Conservation (phyloP, 1,140 invertebrate genomes). For the Steinernema khuongi region DNA sequence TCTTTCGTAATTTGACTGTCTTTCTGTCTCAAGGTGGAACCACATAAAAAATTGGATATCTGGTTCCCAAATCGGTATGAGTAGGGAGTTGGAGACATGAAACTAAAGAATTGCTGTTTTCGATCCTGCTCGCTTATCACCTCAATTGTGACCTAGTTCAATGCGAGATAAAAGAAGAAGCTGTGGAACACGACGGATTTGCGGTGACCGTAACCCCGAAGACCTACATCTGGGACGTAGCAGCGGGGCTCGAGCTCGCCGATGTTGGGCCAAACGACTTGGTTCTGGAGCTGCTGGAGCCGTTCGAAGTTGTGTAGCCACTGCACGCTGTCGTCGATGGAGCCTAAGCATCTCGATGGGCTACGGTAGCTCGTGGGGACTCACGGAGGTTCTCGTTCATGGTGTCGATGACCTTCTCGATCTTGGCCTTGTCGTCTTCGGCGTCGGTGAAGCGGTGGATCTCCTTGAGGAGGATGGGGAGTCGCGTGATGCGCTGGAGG, state of each 20-base stretch:
- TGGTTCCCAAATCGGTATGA: no score
- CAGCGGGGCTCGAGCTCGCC: conserved; percentile 67
- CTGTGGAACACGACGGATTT: no score
- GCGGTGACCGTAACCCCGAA: no score
- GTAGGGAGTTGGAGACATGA: no score
- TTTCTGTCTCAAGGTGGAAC: no score
- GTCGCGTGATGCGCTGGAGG: conserved; percentile 70
- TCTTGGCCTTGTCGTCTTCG: conserved; percentile 62
- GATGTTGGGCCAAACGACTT: conserved; percentile 69
- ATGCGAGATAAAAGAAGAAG: no score
- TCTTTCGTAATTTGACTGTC: no score
- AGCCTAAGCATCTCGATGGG: conserved; percentile 61
- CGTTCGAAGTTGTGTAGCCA: conserved; percentile 72
- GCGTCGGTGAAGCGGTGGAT: conserved; percentile 66
- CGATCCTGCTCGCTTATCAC: no score
- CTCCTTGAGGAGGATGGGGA: conserved; percentile 67
- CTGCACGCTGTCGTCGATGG: conserved; percentile 70
- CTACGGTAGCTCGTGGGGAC: conserved; percentile 41
- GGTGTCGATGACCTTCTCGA: conserved; percentile 65
- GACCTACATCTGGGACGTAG: conserved; percentile 67
- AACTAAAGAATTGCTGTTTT: no score
- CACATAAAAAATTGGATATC: no score
- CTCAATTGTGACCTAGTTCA: no score
- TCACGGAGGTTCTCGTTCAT: conserved; percentile 68
- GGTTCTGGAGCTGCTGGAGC: conserved; percentile 68